These are phyloP conservation scores for Glomeris marginata DNA, from an alignment of 2,888 invertebrate species.

Conservation along the genomic window DNA sequence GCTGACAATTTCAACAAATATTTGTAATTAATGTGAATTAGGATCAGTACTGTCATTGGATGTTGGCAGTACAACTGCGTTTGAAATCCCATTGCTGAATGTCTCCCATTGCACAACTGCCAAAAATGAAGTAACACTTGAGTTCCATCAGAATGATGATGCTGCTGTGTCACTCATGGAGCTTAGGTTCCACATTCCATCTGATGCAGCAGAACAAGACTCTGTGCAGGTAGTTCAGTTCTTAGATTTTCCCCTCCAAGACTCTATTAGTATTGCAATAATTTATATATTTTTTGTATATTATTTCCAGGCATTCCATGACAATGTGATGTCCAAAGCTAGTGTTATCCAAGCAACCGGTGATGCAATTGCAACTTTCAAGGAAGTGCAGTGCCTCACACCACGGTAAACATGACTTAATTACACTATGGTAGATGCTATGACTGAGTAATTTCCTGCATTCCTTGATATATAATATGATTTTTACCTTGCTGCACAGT, in stretches of 20 bases:
- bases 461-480: not conserved
- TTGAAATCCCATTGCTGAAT: slow-evolving; percentile 90
- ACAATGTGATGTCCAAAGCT: slow-evolving; percentile 91
- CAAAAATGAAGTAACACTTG: slow-evolving; percentile 95
- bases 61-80: slow-evolving; percentile 65
- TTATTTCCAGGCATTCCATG: slow-evolving; percentile 64
- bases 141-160: slow-evolving; percentile 98
- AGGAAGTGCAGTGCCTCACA: slow-evolving; percentile 93
- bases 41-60: slow-evolving; percentile 69
- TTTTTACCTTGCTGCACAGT: slow-evolving; percentile 44
- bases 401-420: slow-evolving; percentile 53
- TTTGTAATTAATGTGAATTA: not conserved
- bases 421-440: not conserved
- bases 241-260: no score
- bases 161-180: slow-evolving; percentile 93
- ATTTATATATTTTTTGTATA: slow-evolving; percentile 4
- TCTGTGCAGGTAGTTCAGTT: slow-evolving; percentile 47
- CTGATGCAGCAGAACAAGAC: slow-evolving; percentile 67
- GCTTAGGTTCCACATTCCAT: slow-evolving; percentile 94
- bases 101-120: slow-evolving; percentile 91
- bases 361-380: slow-evolving; percentile 91
- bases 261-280: not conserved
- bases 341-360: slow-evolving; percentile 96
- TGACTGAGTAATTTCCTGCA: not conserved
- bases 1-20: not conserved